Base-by-base conservation (phyloP, 1,140 invertebrate species). In the Drosophila malerkotliana region DNA sequence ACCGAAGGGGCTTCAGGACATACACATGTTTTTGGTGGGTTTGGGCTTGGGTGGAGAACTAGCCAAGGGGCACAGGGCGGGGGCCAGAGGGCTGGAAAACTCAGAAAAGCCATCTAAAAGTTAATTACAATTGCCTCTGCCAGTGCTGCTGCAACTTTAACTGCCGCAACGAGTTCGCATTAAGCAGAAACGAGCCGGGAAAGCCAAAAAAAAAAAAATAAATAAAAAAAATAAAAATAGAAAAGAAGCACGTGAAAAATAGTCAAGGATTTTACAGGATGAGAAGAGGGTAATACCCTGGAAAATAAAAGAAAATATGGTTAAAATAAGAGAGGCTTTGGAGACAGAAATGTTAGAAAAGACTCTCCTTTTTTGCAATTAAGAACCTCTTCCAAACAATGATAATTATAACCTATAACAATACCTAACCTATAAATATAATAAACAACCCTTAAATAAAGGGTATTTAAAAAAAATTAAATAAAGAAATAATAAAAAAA, bases 61-160 rank as follows among this genome's bases (percentile, higher is more conserved):
- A 41, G 39, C 39, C 39, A 14, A 7, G n/a, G 5, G n/a, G 7
- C 0, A 14, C 2, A n/a, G 1, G 2, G 4, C 41, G 15, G 41
- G 0, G 2, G 4, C 14, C 4, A 10, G 49, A 68, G 66, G 37
- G 37, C 62, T 21, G 41, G 41, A 69, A 57, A 69, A 69, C 63
- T 49, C 67, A 69, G 67, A 69, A 69, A 69, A 69, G 67, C 63
- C 67, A 69, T 69, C 67, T 69, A 67, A 76, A 76, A 76, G 72
- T 76, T 76, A 76, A 76, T 76, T 76, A 76, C 72, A 75, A 75
- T 64, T 74, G 72, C 60, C 71, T 74, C 71, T 47, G 72, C 44
- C 39, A 41, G 41, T 41, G 37, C 44, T 26, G 69, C 57, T 72
- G 69, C 67, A 72, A 72, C 68, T 72, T 72, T 72, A 72, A 72